Base-by-base conservation (phyloP, 2,113 vertebrate species). In the Bubalus kerabau region DNA sequence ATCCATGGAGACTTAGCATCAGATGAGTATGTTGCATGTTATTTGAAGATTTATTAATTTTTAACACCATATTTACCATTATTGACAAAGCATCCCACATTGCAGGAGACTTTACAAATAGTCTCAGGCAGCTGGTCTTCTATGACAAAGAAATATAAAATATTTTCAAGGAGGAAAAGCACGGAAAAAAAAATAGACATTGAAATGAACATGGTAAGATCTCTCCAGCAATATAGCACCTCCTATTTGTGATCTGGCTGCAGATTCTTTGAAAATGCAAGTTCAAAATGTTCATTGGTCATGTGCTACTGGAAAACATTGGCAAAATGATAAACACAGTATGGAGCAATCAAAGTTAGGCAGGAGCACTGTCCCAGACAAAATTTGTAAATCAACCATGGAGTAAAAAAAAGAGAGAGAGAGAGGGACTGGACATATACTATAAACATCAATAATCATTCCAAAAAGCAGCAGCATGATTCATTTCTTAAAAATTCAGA, bases 331-430 rank as follows among this genome's bases (percentile, higher is more conserved):
- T 60, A 26, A 78, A n/a, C 23, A 14, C 1, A 50, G 30, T 30
- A 3, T 64, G 32, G 6, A 62, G 8, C 48, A 59, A 19, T 23
- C 40, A 57, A 85, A 59, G 7, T 12, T 19, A 40, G 50, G 14
- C 15, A 40, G 43, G 54, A 57, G 5, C 60, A 62, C 67, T 83
- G 14, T 60, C 57, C 32, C 12, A 84, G 36, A 91, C 62, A 94
- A 74, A 86, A 89, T 88, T 48, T 94, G 86, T 87, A 92, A 54
- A 32, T 48, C 80, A 57, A 10, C 67, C 80, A 9, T 80, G 26
- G 17, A 19, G 17, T 71, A 40, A 80, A 80, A 82, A 71, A 23
- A 87, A 67, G 15, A 36, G 30, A 50, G 9, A 50, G 13, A 30
- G 4, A 0, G 26, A 14, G 13, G 3, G 67, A 40, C 36, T 1